A percentile compares a stretch with the other conserved stretches of the same genome.
phyloP scores from a whole-genome alignment of 2,797 vertebrate species.

The Sebastes miniatus region DNA sequence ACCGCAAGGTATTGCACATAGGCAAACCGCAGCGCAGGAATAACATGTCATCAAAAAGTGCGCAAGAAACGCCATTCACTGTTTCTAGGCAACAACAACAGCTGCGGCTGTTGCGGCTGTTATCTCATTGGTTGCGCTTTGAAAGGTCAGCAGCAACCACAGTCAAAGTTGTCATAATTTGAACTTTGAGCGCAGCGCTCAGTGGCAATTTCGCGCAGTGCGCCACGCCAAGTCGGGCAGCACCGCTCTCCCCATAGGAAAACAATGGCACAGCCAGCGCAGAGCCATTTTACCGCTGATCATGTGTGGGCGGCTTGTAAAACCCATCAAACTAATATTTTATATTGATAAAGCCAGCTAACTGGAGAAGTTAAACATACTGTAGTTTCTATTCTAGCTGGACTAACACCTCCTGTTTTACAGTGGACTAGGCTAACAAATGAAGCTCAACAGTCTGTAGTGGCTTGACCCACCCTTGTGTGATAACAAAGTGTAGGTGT shows the following conservation, averaged over 20 bases:
- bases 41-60: too few relatives aligned
- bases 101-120: not conserved
- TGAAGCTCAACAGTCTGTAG: slow-evolving; percentile 42
- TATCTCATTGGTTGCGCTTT: not conserved
- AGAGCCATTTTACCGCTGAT: not conserved
- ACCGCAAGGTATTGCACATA: not conserved
- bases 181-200: too few relatives aligned
- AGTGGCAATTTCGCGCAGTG: too few relatives aligned
- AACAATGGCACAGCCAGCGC: not conserved
- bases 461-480: slow-evolving; percentile 25
- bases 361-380: not conserved
- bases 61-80: too few relatives aligned
- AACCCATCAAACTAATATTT: slow-evolving; percentile 1
- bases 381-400: not conserved
- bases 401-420: slow-evolving; percentile 66
- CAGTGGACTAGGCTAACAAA: slow-evolving; percentile 25
- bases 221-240: not conserved
- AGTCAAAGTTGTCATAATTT: too few relatives aligned
- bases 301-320: not conserved
- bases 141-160: too few relatives aligned
- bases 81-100: too few relatives aligned
- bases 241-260: not conserved
- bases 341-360: slow-evolving; percentile 17
- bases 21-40: too few relatives aligned
- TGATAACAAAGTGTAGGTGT: not conserved